Base-by-base conservation (phyloP, 1,140 invertebrate genomes). In the Grapholita molesta region DNA sequence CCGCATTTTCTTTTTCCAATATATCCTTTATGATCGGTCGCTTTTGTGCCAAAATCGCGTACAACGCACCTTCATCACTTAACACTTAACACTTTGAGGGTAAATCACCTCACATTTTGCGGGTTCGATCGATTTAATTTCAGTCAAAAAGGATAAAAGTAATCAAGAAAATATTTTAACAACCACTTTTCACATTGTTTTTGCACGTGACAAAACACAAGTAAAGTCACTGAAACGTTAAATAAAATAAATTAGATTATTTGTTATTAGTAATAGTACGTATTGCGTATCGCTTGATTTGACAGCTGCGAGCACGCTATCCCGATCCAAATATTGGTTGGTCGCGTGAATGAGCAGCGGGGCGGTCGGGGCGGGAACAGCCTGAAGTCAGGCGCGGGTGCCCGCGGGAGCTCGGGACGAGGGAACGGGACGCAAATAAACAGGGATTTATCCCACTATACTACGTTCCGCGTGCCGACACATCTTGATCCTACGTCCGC, bases 141-240 rank as follows among this genome's bases (percentile, higher is more conserved):
- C 67, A 80, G 78, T 88, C 84, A 89, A 84, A 90, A 91, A 90
- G 89, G 87, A 89, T 89, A 90, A 86, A 89, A 89, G 83, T 82
- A 90, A 90, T 84, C 88, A 73, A 80, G 88, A 89, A 91, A 88
- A 84, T 80, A 74, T 72, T 72, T 89, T 90, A 91, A 90, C 89
- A 91, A 91, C 89, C 88, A 91, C 89, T 90, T 89, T 90, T 84
- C 88, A 91, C 89, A 91, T 91, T 91, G 89, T 89, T 91, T 90
- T 91, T 90, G 88, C 89, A 86, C 88, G 76, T 78, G 78, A 90
- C 89, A 91, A 91, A 80, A 91, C 85, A 88, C 89, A 91, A 91
- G 89, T 84, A 91, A 91, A 91, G 84, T 86, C 81, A 91, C 89
- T 91, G 85, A 67, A 89, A 91, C 61, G 67, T 67, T 65, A 87